Evolutionary conservation across 2,888 invertebrate species (phyloP).

Genomic region (Marasmarcha lunaedactyla): DNA sequence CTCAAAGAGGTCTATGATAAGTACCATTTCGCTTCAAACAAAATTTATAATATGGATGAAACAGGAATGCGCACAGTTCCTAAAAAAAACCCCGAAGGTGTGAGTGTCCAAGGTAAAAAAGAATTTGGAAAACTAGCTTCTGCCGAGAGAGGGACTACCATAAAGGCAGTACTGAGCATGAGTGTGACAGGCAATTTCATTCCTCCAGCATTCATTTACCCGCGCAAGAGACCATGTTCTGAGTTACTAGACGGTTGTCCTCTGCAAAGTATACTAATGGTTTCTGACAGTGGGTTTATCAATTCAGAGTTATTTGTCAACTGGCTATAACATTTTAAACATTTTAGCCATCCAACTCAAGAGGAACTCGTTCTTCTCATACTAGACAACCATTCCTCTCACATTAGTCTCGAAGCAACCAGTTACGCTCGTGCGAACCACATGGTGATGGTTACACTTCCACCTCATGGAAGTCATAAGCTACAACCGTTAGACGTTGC

Average conservation of each 20-base stretch:
- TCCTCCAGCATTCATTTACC: constrained; percentile 28
- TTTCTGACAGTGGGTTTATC: constrained; percentile 14
- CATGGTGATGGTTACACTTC: constrained; percentile 12
- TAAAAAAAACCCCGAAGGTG: constrained; percentile 9
- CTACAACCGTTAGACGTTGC: constrained; percentile 12
- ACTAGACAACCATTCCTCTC: constrained; percentile 14
- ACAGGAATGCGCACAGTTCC: constrained; percentile 12
- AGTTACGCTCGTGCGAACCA: no score
- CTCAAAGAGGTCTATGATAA: neutral
- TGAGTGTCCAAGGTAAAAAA: constrained; percentile 14
- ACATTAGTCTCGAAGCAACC: constrained; percentile 7
- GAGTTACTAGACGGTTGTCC: constrained; percentile 24
- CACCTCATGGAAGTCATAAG: constrained; percentile 13
- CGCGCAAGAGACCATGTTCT: constrained; percentile 23
- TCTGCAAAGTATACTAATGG: constrained; percentile 19
- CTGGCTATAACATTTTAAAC: constrained; percentile 12
- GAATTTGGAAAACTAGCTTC: constrained; percentile 14
- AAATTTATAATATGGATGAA: constrained; percentile 13
- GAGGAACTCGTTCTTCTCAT: constrained; percentile 12
- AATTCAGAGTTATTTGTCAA: constrained; percentile 12
- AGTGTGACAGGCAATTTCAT: constrained; percentile 21
- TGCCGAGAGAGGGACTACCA: constrained; percentile 17
- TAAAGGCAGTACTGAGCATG: constrained; percentile 16
- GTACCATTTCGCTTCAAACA: neutral
- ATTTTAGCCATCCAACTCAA: constrained; percentile 6